Conservation (phyloP, 2,113 vertebrate genomes). For the Passerina amoena region DNA sequence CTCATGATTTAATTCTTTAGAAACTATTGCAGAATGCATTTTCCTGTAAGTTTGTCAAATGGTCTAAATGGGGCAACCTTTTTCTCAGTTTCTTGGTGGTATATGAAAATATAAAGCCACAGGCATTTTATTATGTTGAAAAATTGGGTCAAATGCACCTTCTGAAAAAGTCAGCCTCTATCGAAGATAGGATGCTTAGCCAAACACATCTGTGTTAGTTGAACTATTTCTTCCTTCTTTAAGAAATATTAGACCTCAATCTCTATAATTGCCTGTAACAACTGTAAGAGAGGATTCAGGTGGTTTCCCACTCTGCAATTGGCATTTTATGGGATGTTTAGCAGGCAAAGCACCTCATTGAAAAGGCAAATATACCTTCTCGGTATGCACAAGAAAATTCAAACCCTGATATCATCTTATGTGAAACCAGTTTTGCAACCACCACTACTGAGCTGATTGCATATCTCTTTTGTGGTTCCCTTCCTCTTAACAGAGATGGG, state of each 20-base stretch:
- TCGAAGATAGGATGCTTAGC: not conserved
- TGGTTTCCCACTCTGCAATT: not conserved
- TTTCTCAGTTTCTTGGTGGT: not conserved
- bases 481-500: not conserved
- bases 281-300: not conserved
- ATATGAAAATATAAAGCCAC: not conserved
- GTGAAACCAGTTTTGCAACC: slow-evolving; percentile 45
- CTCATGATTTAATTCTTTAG: not conserved
- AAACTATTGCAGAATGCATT: not conserved
- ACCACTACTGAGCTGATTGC: not conserved
- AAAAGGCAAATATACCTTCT: slow-evolving; percentile 37
- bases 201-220: not conserved
- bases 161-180: not conserved
- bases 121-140: not conserved
- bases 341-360: slow-evolving; percentile 27
- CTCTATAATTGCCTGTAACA: not conserved
- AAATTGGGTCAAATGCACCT: not conserved
- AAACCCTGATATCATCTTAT: slow-evolving; percentile 21
- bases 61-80: not conserved
- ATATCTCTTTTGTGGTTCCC: not conserved
- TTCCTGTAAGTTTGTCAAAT: not conserved
- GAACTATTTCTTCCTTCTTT: not conserved
- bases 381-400: not conserved
- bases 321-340: slow-evolving; percentile 1
- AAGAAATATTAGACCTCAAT: not conserved